Conservation (phyloP, 2,113 vertebrate genomes). For the Lophochroa leadbeateri region DNA sequence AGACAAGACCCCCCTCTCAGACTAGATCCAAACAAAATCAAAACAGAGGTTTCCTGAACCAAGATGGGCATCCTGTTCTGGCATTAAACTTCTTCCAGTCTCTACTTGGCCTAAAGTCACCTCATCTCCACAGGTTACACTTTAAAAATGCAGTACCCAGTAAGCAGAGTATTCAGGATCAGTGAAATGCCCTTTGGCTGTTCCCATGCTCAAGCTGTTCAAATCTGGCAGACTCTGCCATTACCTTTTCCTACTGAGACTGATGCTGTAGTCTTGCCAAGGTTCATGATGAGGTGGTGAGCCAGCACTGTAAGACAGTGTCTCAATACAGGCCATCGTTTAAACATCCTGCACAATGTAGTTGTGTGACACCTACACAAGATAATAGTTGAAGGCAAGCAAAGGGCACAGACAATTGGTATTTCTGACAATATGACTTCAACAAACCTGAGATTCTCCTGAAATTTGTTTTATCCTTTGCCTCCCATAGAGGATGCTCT, state of each 20-base stretch:
- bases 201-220: background rate
- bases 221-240: background rate
- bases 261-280: background rate
- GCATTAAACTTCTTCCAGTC: background rate
- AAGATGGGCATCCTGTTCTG: background rate
- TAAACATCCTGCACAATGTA: background rate
- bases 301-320: background rate
- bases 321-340: background rate
- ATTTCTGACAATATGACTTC: background rate
- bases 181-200: background rate
- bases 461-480: background rate
- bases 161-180: background rate
- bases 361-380: background rate
- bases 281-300: background rate
- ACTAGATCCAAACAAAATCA: background rate
- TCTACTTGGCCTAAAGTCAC: rapidly evolving
- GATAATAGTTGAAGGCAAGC: background rate
- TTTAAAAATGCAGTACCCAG: background rate
- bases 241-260: background rate
- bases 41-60: background rate
- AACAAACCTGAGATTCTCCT: background rate
- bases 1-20: background rate
- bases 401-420: background rate
- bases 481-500: background rate
- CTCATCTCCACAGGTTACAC: background rate